Conservation (phyloP, 2,888 invertebrate genomes). For the Eupithecia vulgata region DNA sequence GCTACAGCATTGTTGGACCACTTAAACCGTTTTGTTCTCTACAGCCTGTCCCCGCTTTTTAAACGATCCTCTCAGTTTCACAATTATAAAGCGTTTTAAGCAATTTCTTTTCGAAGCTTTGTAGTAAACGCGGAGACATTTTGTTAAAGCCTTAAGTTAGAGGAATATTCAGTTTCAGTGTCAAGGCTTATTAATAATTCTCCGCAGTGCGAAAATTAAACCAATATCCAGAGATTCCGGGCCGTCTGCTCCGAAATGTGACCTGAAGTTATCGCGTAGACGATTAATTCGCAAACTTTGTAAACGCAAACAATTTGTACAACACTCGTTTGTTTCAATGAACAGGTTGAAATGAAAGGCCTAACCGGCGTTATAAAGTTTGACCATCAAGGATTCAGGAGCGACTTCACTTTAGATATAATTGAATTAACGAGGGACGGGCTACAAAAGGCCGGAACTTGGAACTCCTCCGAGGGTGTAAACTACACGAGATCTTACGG, state of each 20-base stretch:
- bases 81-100: constrained; percentile 13
- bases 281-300: constrained; percentile 42
- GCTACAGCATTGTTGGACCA: constrained; percentile 47
- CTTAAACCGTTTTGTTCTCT: constrained; percentile 44
- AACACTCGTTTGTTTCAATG: constrained; percentile 56
- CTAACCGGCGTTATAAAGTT: constrained; percentile 96
- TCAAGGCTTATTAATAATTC: constrained; percentile 12
- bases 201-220: constrained; percentile 18
- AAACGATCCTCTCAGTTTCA: constrained; percentile 20
- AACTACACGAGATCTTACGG: constrained; percentile 94
- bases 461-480: constrained; percentile 94
- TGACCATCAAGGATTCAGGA: constrained; percentile 96
- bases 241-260: constrained; percentile 23
- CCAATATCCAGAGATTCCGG: constrained; percentile 13
- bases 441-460: constrained; percentile 92
- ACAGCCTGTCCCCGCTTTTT: constrained; percentile 26
- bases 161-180: constrained; percentile 8
- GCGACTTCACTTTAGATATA: constrained; percentile 95
- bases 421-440: constrained; percentile 94
- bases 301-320: constrained; percentile 46
- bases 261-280: constrained; percentile 33
- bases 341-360: constrained; percentile 95
- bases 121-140: constrained; percentile 5
- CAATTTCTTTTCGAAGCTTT: constrained; percentile 11
- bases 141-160: constrained; percentile 8